These are phyloP conservation scores for Agonopterix heracliana DNA, from an alignment of 2,888 invertebrate genomes.

Conservation along the genomic window DNA sequence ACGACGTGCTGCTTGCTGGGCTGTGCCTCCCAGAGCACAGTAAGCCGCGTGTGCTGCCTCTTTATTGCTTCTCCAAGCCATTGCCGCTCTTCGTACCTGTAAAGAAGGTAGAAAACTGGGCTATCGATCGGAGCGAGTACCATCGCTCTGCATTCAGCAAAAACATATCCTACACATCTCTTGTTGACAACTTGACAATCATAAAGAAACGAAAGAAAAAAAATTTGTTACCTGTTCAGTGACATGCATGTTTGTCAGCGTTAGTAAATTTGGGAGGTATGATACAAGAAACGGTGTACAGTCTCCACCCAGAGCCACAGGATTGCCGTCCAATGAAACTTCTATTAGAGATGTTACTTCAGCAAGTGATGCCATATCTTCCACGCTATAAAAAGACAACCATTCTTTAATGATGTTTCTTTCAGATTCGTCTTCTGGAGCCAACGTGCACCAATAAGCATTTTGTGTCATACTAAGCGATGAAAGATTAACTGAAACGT, in stretches of 20 bases:
- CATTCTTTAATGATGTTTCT: background rate
- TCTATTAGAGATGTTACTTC: constrained; percentile 87
- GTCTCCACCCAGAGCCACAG: constrained; percentile 86
- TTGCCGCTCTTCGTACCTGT: constrained; percentile 82
- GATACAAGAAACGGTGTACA: constrained; percentile 89
- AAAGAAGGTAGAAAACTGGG: too few relatives aligned
- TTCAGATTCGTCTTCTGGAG: background rate
- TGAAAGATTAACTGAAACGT: background rate
- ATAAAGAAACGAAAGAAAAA: background rate
- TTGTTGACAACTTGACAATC: background rate
- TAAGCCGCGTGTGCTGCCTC: constrained; percentile 82
- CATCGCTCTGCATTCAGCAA: too few relatives aligned
- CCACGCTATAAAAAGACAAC: constrained; percentile 76
- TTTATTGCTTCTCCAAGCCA: constrained; percentile 87
- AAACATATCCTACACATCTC: background rate
- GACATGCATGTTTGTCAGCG: constrained; percentile 86
- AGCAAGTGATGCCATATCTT: constrained; percentile 89
- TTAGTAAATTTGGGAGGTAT: constrained; percentile 83
- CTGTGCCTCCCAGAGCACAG: constrained; percentile 75
- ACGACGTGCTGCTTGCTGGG: constrained; percentile 79
- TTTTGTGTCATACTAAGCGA: background rate
- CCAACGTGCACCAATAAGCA: background rate
- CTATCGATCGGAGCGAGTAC: too few relatives aligned
- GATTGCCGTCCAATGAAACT: constrained; percentile 91
- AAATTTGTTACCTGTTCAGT: constrained; percentile 78